Evolutionary conservation across 2,888 invertebrate species (phyloP), one percentile per base, ranked within the genome.

Genomic region (Creontiades dilutus): DNA sequence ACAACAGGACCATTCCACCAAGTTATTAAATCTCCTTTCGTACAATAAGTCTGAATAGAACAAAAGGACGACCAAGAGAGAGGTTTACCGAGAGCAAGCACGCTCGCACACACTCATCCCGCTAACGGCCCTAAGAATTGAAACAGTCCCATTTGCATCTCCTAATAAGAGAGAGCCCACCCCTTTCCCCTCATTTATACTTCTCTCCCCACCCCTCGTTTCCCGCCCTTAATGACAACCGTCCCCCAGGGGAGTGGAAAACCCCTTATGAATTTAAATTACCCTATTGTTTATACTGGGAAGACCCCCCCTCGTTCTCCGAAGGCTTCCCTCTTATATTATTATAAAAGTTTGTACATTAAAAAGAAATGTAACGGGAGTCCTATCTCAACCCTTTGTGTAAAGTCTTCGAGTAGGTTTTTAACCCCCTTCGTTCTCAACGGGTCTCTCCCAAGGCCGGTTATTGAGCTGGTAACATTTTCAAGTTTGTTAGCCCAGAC

Each of bases 251-350:
- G 75, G 89, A 68, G 52, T 47, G 7, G 82, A 61, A 76, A 82
- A 48, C 91, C 89, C 89, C 90, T 91, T 91, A 90, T 91, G 90
- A 90, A 90, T 91, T 90, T 89, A 91, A 90, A 91, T 90, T 89
- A 90, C 81, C 82, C 87, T 90, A 86, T 89, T 90, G 90, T 90
- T 91, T 91, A 91, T 90, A 89, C 78, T 86, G 75, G 23, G 52
- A 27, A 48, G 23, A n/a, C 75, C 75, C 11, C 23, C 76, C 23
- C 47, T 37, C 16, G 16, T 46, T n/a, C 86, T 75, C 19, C 68
- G 61, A 61, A 86, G 57, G 27, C 86, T 46, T 46, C 46, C 46
- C 61, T 75, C 68, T 75, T 78, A 52, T 88, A 88, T 78, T 88
- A 88, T 88, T 88, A 88, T 88, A 88, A 88, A 88, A 88, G 76